phyloP scores from a whole-genome alignment of 2,113 vertebrate species.

The Eretmochelys imbricata region DNA sequence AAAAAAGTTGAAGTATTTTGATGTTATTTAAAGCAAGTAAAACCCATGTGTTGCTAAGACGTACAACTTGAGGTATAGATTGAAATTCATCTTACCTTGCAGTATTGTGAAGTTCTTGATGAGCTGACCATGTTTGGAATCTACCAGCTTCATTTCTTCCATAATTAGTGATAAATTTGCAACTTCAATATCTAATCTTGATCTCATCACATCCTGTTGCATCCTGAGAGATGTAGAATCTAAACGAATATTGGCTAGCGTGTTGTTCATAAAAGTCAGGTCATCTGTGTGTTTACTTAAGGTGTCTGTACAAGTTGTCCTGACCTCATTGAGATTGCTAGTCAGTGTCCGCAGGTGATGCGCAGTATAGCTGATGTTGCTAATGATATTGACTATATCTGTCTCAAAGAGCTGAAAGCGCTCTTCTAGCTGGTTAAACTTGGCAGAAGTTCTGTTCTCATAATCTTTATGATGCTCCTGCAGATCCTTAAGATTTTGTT shows the following conservation, averaged over 20 bases:
- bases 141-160: constrained; percentile 98
- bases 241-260: constrained; percentile 83
- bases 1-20: background rate
- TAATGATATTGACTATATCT: constrained; percentile 89
- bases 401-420: constrained; percentile 88
- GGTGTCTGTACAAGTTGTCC: constrained; percentile 89
- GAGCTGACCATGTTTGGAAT: constrained; percentile 94
- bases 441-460: constrained; percentile 85
- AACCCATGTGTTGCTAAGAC: background rate
- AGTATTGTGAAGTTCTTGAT: constrained; percentile 98
- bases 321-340: constrained; percentile 88
- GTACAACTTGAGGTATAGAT: background rate
- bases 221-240: constrained; percentile 85
- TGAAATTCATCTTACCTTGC: constrained; percentile 82
- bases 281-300: constrained; percentile 91
- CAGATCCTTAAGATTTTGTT: constrained; percentile 91
- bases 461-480: constrained; percentile 89
- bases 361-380: constrained; percentile 93
- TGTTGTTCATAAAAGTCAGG: constrained; percentile 87
- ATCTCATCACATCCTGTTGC: constrained; percentile 90
- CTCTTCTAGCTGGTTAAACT: constrained; percentile 87
- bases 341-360: constrained; percentile 92
- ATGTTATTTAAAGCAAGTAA: background rate
- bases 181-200: constrained; percentile 92
- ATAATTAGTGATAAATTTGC: constrained; percentile 92